These are phyloP conservation scores for Discoglossus pictus DNA, from an alignment of 2,797 vertebrate genomes.

Conservation along the genomic window DNA sequence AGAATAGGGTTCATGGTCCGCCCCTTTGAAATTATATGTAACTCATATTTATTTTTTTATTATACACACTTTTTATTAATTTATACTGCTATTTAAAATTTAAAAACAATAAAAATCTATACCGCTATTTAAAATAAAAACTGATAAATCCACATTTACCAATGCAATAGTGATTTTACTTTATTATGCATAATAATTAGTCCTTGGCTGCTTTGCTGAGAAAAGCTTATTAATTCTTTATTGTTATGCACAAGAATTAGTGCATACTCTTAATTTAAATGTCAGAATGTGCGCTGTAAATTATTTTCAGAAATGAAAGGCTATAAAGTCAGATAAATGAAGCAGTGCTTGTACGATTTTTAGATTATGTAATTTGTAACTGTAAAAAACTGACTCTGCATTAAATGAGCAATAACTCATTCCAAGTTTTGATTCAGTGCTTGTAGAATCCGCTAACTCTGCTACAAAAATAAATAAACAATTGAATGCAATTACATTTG, in stretches of 20 bases:
- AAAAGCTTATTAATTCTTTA: conserved; percentile 67
- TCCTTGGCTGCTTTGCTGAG: conserved; percentile 54
- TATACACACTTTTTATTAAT: too few relatives aligned
- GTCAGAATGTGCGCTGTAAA: conserved; percentile 68
- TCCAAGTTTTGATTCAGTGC: conserved; percentile 57
- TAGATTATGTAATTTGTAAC: conserved; percentile 69
- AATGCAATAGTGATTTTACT: conserved; percentile 46
- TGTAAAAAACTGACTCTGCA: conserved; percentile 58
- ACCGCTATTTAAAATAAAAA: conserved; percentile 49
- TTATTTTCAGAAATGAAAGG: conserved; percentile 73
- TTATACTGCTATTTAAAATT: too few relatives aligned
- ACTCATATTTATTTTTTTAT: too few relatives aligned
- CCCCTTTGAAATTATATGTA: too few relatives aligned
- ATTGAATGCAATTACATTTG: conserved; percentile 6
- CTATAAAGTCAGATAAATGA: conserved; percentile 75
- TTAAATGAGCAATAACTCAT: conserved; percentile 69
- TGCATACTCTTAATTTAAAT: conserved; percentile 68
- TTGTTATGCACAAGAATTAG: conserved; percentile 68
- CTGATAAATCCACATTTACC: conserved; percentile 41
- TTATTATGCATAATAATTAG: conserved; percentile 55
- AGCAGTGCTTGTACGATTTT: conserved; percentile 61
- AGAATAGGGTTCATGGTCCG: too few relatives aligned
- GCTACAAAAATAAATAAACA: conserved; percentile 34
- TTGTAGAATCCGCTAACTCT: conserved; percentile 51
- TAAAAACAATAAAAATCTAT: too few relatives aligned